phyloP scores from a whole-genome alignment of 2,888 invertebrate genomes.

The Melanotus villosus region DNA sequence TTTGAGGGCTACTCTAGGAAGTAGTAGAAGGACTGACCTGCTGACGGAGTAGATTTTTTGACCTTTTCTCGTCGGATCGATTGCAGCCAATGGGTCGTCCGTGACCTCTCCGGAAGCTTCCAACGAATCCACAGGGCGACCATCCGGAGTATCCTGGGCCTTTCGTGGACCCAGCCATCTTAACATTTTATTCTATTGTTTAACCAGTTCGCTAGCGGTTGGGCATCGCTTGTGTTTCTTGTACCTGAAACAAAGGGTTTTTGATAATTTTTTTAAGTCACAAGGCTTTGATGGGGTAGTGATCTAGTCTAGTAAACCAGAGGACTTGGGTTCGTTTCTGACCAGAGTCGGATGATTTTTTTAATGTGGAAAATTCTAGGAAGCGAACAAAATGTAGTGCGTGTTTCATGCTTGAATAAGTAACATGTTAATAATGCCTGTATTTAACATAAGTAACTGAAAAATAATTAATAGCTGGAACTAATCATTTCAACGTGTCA shows the following conservation, averaged over 20 bases:
- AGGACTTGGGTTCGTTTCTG: too few species aligned
- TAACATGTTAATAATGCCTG: too few species aligned
- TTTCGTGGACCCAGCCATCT: constrained; percentile 63
- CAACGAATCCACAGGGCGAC: constrained; percentile 11
- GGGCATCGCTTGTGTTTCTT: constrained; percentile 38
- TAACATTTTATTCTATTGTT: constrained; percentile 57
- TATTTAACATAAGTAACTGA: too few species aligned
- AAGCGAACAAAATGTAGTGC: too few species aligned
- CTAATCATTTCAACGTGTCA: too few species aligned
- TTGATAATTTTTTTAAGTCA: too few species aligned
- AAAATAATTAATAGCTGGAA: too few species aligned
- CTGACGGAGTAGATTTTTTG: constrained; percentile 73
- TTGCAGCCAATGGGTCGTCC: constrained; percentile 72
- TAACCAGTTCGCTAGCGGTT: constrained; percentile 31
- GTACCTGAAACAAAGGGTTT: constrained; percentile 28
- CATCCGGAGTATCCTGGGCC: constrained; percentile 52
- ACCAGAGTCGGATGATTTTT: too few species aligned
- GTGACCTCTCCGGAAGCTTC: constrained; percentile 60
- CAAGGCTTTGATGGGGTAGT: too few species aligned
- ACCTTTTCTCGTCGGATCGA: constrained; percentile 64
- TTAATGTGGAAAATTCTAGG: too few species aligned
- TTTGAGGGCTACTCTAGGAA: constrained; percentile 67
- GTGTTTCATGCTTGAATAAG: too few species aligned
- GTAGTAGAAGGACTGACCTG: constrained; percentile 72
- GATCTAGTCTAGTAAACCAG: too few species aligned